Base-by-base conservation (phyloP, 2,888 invertebrate species). In the Endotricha flammealis region DNA sequence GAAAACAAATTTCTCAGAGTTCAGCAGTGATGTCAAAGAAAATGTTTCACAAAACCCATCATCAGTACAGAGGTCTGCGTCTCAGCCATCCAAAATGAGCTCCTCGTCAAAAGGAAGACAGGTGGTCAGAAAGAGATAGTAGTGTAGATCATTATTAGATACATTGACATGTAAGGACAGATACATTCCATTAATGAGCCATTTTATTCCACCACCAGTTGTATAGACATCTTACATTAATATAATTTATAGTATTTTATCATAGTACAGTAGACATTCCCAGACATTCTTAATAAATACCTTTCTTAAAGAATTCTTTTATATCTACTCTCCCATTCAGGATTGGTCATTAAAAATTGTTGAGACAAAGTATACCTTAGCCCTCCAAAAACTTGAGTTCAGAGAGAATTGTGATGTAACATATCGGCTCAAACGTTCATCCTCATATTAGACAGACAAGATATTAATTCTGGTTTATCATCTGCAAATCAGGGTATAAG, bases 1-100 rank as follows among this genome's bases (percentile, higher is more conserved):
- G 88, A 87, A 81, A 63, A 87, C 88, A 8, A 88, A 88, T 52
- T 88, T 88, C 46, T 78, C 80, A 38, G 70, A 77, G 46, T 55
- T 81, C 23, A 57, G 57, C 30, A 64, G 44, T 59, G 77, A 78
- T 23, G 37, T 44, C 14, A 80, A 81, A 42, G 85, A 85, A 46
- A 83, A 85, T 57, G 35, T 68, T 5, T 54, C 44, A 17, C 62
- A 70, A 30, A 75, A 69, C 50, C 40, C 47, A 34, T 44, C 60
- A 24, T 38, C 61, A 14, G 41, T 57, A 32, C 53, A 65, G 17
- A 64, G 53, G 44, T 55, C 68, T 36, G 30, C 44, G 10, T 57
- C 62, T 11, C 67, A 68, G 39, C 46, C 42, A 30, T 64, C 70
- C 4, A 74, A 70, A 55, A 32, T 57, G 6, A 55, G 64, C 29